phyloP scores from a whole-genome alignment of 2,797 vertebrate genomes.

The Notamacropus eugenii region DNA sequence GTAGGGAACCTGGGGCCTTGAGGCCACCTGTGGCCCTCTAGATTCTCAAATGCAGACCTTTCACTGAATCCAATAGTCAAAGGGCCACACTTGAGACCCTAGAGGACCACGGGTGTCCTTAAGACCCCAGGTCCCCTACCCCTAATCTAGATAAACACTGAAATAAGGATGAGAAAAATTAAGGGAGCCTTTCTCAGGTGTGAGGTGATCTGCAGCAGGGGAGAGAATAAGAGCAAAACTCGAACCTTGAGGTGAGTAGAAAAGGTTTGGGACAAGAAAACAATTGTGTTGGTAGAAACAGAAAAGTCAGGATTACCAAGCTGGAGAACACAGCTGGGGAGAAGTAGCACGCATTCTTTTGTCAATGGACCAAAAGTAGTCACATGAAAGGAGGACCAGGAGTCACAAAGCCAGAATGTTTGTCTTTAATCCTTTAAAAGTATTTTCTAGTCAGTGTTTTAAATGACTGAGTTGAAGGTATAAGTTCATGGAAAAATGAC shows the following conservation, averaged over 20 bases:
- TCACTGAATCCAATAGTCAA: too few species aligned
- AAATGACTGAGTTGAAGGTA: slow-evolving; percentile 60
- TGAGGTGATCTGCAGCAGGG: background rate
- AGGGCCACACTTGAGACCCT: too few species aligned
- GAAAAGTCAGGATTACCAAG: background rate
- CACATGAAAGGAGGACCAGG: slow-evolving; percentile 46
- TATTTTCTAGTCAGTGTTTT: slow-evolving; percentile 70
- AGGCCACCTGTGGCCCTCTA: too few species aligned
- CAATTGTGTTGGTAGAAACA: background rate
- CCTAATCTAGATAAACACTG: background rate
- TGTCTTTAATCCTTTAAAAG: slow-evolving; percentile 68
- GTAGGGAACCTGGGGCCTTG: too few species aligned
- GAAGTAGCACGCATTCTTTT: background rate
- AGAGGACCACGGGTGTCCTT: too few species aligned
- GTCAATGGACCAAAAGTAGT: slow-evolving; percentile 52
- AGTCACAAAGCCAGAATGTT: slow-evolving; percentile 69
- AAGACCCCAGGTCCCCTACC: too few species aligned
- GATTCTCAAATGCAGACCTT: too few species aligned
- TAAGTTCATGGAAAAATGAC: slow-evolving; percentile 54
- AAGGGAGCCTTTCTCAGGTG: background rate
- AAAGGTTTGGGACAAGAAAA: background rate
- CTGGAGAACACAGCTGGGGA: background rate
- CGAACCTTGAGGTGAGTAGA: background rate
- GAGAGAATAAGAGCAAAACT: background rate
- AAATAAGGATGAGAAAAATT: background rate